Conservation (phyloP, 2,113 vertebrate species). For the Hippocampus zosterae region DNA sequence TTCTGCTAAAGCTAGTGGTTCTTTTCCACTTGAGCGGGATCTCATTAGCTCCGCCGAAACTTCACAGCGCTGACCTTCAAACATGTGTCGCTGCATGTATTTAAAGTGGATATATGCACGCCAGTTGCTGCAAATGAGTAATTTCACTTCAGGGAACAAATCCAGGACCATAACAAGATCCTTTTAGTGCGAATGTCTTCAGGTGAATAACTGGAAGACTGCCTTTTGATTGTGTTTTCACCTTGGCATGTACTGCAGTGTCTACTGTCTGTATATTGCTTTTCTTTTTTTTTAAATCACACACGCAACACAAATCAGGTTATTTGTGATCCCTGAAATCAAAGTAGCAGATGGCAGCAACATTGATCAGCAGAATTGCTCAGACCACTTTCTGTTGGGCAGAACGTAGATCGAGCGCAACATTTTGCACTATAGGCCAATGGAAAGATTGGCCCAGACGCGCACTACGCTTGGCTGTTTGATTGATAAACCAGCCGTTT, state of each 20-base stretch:
- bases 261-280: neutral
- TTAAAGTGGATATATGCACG: constrained; percentile 3
- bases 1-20: constrained; percentile 43
- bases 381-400: neutral
- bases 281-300: neutral
- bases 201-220: neutral
- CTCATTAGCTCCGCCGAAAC: constrained; percentile 51
- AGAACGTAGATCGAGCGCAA: neutral
- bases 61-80: constrained; percentile 49
- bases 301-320: neutral
- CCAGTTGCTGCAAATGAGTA: constrained; percentile 16
- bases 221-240: neutral
- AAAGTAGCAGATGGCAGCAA: neutral
- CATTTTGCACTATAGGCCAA: neutral
- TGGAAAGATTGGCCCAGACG: neutral
- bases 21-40: constrained; percentile 36
- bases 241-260: neutral
- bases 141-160: neutral
- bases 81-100: constrained; percentile 27
- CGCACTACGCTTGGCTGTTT: neutral
- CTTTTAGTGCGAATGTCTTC: neutral
- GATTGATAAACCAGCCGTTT: neutral
- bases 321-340: neutral
- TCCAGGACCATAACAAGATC: neutral
- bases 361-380: neutral